phyloP scores from a whole-genome alignment of 2,797 vertebrate genomes.

The Sandelia bainsii region DNA sequence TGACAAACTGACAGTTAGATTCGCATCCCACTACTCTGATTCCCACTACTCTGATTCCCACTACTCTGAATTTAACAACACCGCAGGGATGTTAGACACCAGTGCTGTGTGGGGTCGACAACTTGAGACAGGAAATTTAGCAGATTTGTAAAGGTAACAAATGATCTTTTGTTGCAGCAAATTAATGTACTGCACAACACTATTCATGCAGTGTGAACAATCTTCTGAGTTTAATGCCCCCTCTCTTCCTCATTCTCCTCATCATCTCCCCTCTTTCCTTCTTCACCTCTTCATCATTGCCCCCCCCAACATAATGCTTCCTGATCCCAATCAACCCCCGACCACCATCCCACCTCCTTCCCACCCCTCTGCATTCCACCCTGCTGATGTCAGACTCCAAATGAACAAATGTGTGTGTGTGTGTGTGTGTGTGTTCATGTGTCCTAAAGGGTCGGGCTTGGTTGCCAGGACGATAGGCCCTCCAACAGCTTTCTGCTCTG shows the following conservation, averaged over 20 bases:
- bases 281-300: background rate
- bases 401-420: conserved; percentile 80
- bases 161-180: background rate
- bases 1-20: conserved; percentile 60
- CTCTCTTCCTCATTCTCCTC: background rate
- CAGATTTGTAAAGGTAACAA: background rate
- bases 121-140: conserved; percentile 5
- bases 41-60: conserved; percentile 28
- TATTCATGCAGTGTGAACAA: background rate
- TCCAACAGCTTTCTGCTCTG: conserved; percentile 96
- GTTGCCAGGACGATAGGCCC: conserved; percentile 93
- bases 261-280: conserved; percentile 10
- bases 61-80: background rate
- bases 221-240: background rate
- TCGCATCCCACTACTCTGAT: conserved; percentile 47
- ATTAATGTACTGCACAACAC: background rate
- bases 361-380: conserved; percentile 86
- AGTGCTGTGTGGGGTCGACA: background rate
- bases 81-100: background rate
- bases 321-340: conserved; percentile 65
- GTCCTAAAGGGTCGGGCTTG: conserved; percentile 87
- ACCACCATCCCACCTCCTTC: conserved; percentile 8
- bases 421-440: conserved; percentile 24
- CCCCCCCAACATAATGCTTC: conserved; percentile 50
- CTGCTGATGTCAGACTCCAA: conserved; percentile 95